These are phyloP conservation scores for Xiphorhynchus erythropygius DNA, from an alignment of 2,797 vertebrate species.

Conservation along the genomic window DNA sequence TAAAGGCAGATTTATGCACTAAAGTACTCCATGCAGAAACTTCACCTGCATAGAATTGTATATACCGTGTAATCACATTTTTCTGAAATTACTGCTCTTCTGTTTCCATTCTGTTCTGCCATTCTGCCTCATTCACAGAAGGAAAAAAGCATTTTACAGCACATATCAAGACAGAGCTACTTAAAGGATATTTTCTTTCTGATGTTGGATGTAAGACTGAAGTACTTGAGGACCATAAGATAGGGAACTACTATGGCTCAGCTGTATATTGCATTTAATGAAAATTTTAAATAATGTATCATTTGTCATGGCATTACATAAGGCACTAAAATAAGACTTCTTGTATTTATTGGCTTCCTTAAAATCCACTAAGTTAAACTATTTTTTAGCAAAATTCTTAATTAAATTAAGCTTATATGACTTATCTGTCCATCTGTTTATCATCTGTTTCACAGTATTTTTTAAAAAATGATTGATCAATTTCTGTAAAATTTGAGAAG, in stretches of 20 bases:
- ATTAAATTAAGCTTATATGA: background rate
- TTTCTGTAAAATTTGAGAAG: background rate
- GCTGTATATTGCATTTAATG: background rate
- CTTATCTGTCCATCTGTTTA: background rate
- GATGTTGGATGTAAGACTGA: background rate
- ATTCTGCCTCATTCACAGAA: background rate
- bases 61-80: background rate
- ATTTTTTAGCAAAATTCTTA: background rate
- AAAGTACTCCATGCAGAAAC: background rate
- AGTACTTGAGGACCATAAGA: background rate
- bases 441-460: background rate
- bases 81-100: background rate
- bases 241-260: background rate
- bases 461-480: background rate
- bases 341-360: background rate
- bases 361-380: background rate
- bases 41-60: background rate
- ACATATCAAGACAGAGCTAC: background rate
- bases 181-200: background rate
- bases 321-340: background rate
- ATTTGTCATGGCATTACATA: background rate
- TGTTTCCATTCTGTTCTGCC: background rate
- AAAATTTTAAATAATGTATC: background rate
- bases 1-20: background rate
- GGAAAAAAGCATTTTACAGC: background rate